Evolutionary conservation across 2,888 invertebrate genomes (phyloP).

Genomic region (Mylabris sibirica): DNA sequence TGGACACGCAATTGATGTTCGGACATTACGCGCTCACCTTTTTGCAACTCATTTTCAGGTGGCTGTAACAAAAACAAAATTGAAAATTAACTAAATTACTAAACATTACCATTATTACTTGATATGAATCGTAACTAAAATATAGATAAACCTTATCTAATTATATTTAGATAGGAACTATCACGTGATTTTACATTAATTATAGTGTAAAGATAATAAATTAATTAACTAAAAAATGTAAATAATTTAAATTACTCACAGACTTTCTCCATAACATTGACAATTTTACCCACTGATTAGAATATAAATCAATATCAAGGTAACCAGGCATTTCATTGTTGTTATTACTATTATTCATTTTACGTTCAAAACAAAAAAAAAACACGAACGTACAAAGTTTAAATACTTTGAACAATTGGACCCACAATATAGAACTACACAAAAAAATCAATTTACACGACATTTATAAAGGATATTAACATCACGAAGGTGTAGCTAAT

Average conservation of each 20-base stretch:
- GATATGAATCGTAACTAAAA: constrained; percentile 21
- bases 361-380: neutral
- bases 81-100: neutral
- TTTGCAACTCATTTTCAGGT: constrained; percentile 93
- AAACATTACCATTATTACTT: constrained; percentile 16
- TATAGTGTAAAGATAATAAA: neutral
- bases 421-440: neutral
- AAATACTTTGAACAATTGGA: neutral
- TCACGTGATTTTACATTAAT: constrained; percentile 21
- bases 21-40: constrained; percentile 85
- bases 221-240: neutral
- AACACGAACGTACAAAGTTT: neutral
- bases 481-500: constrained; percentile 16
- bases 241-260: constrained; percentile 44
- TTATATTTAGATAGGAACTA: constrained; percentile 22
- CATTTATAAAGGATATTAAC: neutral
- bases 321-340: constrained; percentile 55
- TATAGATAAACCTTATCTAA: constrained; percentile 21
- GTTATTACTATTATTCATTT: neutral
- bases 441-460: neutral
- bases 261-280: constrained; percentile 55
- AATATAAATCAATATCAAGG: constrained; percentile 52
- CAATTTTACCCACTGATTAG: constrained; percentile 54
- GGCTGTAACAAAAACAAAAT: constrained; percentile 70
- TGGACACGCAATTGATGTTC: constrained; percentile 94